phyloP scores from a whole-genome alignment of 2,113 vertebrate species.

The Takifugu flavidus region DNA sequence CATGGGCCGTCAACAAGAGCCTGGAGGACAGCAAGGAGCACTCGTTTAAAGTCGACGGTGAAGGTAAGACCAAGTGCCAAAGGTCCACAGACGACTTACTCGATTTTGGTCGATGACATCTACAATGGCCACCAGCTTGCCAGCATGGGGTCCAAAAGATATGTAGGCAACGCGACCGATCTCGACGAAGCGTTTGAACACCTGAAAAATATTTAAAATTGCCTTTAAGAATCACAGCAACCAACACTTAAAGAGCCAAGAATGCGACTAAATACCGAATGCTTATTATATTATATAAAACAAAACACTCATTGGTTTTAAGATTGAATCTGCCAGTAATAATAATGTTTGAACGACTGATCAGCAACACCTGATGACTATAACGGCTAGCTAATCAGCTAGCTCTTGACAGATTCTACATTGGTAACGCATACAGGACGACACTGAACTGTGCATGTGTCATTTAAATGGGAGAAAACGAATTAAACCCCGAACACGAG shows the following conservation, averaged over 20 bases:
- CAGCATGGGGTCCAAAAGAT: conserved; percentile 89
- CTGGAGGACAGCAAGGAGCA: conserved; percentile 52
- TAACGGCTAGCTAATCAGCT: background rate
- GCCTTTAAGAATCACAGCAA: background rate
- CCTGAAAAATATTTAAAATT: conserved; percentile 65
- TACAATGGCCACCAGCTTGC: conserved; percentile 91
- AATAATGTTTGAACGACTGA: no score
- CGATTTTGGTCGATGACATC: conserved; percentile 98
- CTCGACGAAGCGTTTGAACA: conserved; percentile 95
- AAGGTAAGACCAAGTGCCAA: no score
- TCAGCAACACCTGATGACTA: background rate
- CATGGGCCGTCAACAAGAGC: conserved; percentile 93
- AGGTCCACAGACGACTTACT: conserved; percentile 63
- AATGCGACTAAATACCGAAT: no score
- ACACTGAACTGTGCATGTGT: background rate
- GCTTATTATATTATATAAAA: no score
- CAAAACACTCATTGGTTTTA: no score
- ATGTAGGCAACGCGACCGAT: conserved; percentile 91
- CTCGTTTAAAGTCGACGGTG: background rate
- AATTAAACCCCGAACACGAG: no score
- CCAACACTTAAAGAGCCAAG: no score
- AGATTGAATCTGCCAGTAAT: no score
- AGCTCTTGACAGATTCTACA: background rate
- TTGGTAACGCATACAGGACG: no score
- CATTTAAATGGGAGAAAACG: no score